phyloP scores from a whole-genome alignment of 2,797 vertebrate species.

The Sebastolobus altivelis region DNA sequence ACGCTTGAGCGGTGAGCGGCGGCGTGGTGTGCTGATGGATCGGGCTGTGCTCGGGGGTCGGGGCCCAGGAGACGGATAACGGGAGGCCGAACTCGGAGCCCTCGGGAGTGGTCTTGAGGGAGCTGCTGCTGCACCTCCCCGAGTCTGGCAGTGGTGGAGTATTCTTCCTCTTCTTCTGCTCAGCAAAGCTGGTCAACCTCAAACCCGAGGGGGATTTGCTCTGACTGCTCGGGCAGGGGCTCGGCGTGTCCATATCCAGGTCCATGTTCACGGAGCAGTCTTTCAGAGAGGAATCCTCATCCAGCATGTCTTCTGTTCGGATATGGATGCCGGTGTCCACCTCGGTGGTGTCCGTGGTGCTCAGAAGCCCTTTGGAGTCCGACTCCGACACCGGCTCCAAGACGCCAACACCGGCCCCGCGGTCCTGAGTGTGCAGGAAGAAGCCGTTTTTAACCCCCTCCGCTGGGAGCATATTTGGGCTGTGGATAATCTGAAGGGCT shows the following conservation, averaged over 20 bases:
- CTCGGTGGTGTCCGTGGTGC: slow-evolving; percentile 91
- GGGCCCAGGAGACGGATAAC: slow-evolving; percentile 93
- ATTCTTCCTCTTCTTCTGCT: slow-evolving; percentile 94
- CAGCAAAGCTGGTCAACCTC: slow-evolving; percentile 97
- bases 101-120: slow-evolving; percentile 95
- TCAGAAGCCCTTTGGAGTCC: slow-evolving; percentile 88
- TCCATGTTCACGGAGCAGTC: slow-evolving; percentile 97
- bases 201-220: slow-evolving; percentile 89
- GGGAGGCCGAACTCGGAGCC: slow-evolving; percentile 93
- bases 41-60: slow-evolving; percentile 90
- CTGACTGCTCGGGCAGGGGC: slow-evolving; percentile 91
- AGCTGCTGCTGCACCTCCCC: slow-evolving; percentile 85
- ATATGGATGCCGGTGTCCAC: slow-evolving; percentile 97
- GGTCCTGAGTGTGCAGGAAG: slow-evolving; percentile 92
- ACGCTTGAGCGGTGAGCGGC: slow-evolving; percentile 29
- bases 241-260: slow-evolving; percentile 92
- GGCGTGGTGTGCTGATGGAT: slow-evolving; percentile 77
- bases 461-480: slow-evolving; percentile 83
- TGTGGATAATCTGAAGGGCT: slow-evolving; percentile 94
- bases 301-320: slow-evolving; percentile 95
- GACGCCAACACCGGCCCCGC: slow-evolving; percentile 48
- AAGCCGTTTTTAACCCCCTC: slow-evolving; percentile 91
- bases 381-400: slow-evolving; percentile 88
- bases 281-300: slow-evolving; percentile 96
- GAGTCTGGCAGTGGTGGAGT: slow-evolving; percentile 89